Evolutionary conservation across 1,140 invertebrate species (phyloP).

Genomic region (Bombus waltoni): DNA sequence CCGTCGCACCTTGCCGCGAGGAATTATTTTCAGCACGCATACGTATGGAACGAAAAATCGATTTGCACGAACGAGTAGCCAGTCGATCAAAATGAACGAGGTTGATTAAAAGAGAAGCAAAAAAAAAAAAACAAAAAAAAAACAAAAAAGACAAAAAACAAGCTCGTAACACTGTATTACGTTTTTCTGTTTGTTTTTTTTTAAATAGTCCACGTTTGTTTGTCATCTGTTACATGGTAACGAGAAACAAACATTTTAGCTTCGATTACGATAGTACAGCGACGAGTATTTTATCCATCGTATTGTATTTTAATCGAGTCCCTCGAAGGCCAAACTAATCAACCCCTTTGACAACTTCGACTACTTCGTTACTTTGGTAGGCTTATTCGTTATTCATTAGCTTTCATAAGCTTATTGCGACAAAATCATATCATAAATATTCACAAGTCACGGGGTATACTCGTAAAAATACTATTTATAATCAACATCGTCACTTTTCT

Average conservation of each 20-base stretch:
- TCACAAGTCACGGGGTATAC: too few species aligned
- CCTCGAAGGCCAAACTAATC: neutral
- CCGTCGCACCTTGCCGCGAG: too few species aligned
- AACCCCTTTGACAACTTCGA: neutral
- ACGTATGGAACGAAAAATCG: neutral
- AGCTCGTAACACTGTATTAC: neutral
- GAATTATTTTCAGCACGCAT: neutral
- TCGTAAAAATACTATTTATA: too few species aligned
- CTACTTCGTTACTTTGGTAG: too few species aligned
- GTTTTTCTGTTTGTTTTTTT: neutral
- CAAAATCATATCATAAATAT: too few species aligned
- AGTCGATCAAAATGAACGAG: constrained; percentile 6
- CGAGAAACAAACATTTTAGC: neutral
- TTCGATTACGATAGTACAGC: neutral
- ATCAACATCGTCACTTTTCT: too few species aligned
- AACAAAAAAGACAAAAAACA: neutral
- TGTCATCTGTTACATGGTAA: neutral
- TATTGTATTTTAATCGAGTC: neutral
- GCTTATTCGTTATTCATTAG: too few species aligned
- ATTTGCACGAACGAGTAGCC: neutral
- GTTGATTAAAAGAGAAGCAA: neutral
- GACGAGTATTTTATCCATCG: neutral
- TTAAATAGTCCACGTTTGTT: neutral
- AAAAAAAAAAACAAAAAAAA: neutral
- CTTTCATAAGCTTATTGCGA: too few species aligned